phyloP scores from a whole-genome alignment of 2,113 vertebrate species.

The Rousettus leschenaultii region DNA sequence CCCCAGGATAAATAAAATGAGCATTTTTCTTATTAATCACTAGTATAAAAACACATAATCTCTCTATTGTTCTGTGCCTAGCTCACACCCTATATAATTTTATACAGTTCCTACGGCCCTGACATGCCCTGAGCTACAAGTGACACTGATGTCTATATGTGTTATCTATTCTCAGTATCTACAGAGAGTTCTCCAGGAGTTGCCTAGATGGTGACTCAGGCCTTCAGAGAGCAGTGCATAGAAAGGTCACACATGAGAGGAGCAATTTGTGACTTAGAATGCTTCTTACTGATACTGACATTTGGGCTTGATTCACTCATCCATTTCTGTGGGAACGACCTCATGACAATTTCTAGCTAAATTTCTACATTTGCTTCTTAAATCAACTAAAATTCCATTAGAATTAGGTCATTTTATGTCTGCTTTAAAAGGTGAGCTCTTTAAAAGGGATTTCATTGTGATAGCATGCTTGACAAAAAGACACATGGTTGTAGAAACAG shows the following conservation, averaged over 20 bases:
- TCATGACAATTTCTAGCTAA: not conserved
- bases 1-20: constrained; percentile 62
- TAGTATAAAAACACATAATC: constrained; percentile 38
- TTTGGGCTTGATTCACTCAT: not conserved
- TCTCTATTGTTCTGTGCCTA: constrained; percentile 56
- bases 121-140: constrained; percentile 35
- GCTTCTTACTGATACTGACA: not conserved
- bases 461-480: not conserved
- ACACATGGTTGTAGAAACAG: not conserved
- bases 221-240: not conserved
- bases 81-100: constrained; percentile 54
- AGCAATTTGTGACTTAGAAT: not conserved
- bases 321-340: not conserved
- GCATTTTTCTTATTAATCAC: constrained; percentile 63
- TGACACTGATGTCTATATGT: constrained; percentile 37
- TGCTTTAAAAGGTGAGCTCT: not conserved
- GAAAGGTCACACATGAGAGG: not conserved
- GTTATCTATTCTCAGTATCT: constrained; percentile 22
- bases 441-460: not conserved
- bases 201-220: constrained; percentile 12
- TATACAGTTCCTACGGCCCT: not conserved
- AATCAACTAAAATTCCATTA: not conserved
- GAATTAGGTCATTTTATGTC: not conserved
- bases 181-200: not conserved
- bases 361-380: not conserved